Base-by-base conservation (phyloP, 2,888 invertebrate genomes). In the Ernsta delagoae region DNA sequence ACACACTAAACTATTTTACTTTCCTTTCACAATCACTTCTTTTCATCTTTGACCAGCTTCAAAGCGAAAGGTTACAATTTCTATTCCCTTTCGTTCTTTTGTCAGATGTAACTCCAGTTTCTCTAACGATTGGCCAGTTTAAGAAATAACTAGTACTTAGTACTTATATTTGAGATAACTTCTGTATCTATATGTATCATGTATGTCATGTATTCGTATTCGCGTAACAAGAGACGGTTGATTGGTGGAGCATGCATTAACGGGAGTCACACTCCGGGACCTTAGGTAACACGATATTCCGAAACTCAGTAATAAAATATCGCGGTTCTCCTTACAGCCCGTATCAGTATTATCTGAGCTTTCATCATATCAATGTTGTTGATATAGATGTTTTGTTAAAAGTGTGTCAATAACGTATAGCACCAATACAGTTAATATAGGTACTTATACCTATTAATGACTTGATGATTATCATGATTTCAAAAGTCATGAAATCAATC, bases 231-330 rank as follows among this genome's bases (percentile, higher is more conserved):
- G 85, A 88, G 84, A 84, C 84, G 79, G 77, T 82, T 86, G 83
- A 84, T 83, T 85, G 84, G 81, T 88, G 86, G 78, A 87, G 82
- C 90, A 85, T 87, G 84, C 79, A 81, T 78, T 88, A 90, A 89
- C 92, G 89, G 90, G 83, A 88, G 87, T 88, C 84, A 84, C 86
- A 88, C 84, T 84, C 80, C 81, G 82, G 83, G 82, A 88, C 86
- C 87, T 88, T 75, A 82, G 77, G 90, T 81, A 80, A 92, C 83
- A 81, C 79, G 87, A 91, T 89, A 89, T 78, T 78, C 75, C 82
- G 83, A 86, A 88, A 89, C 78, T 69, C 69, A 71, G 74, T 74
- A 74, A 75, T 70, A 63, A 61, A 73, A 76, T 76, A 75, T 60
- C 56, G 34, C 59, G 54, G 63, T 67, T 70, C 71, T 70, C 64